Conservation (phyloP, 2,888 invertebrate genomes). For the Spodoptera picta region DNA sequence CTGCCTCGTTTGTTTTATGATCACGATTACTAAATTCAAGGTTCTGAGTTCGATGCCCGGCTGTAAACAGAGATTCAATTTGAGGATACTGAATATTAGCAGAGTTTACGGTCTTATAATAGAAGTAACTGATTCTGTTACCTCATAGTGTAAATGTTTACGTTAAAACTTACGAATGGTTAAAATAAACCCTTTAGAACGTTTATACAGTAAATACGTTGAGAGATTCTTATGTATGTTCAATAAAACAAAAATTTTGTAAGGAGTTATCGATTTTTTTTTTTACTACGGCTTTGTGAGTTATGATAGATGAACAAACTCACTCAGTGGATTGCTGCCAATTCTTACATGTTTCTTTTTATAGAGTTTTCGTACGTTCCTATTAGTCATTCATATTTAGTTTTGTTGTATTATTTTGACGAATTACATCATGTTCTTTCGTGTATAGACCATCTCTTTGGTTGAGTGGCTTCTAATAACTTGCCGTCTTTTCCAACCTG, state of each 20-base stretch:
- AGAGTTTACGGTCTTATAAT: background rate
- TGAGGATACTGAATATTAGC: slow-evolving; percentile 19
- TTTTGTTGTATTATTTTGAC: slow-evolving; percentile 1
- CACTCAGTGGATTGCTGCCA: slow-evolving; percentile 26
- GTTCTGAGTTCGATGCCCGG: too few relatives aligned
- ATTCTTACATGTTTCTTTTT: slow-evolving; percentile 4
- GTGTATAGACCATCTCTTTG: too few relatives aligned
- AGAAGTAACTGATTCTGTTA: slow-evolving; percentile 33
- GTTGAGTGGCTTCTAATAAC: too few relatives aligned
- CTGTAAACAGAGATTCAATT: too few relatives aligned
- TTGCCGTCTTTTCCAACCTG: too few relatives aligned
- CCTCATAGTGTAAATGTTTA: slow-evolving; percentile 41
- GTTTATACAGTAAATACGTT: slow-evolving; percentile 27
- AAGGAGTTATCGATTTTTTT: slow-evolving; percentile 22
- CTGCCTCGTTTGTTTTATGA: too few relatives aligned
- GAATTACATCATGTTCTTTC: background rate
- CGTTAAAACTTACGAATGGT: slow-evolving; percentile 12
- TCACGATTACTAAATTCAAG: too few relatives aligned
- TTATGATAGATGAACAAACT: slow-evolving; percentile 27
- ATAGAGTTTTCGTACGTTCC: slow-evolving; percentile 10
- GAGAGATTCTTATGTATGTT: slow-evolving; percentile 31
- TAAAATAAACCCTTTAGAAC: slow-evolving; percentile 17
- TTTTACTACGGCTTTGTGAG: slow-evolving; percentile 1
- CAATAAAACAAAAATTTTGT: slow-evolving; percentile 21
- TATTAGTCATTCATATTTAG: slow-evolving; percentile 7